Base-by-base conservation (phyloP, 2,797 vertebrate genomes). In the Sebastolobus alascanus region DNA sequence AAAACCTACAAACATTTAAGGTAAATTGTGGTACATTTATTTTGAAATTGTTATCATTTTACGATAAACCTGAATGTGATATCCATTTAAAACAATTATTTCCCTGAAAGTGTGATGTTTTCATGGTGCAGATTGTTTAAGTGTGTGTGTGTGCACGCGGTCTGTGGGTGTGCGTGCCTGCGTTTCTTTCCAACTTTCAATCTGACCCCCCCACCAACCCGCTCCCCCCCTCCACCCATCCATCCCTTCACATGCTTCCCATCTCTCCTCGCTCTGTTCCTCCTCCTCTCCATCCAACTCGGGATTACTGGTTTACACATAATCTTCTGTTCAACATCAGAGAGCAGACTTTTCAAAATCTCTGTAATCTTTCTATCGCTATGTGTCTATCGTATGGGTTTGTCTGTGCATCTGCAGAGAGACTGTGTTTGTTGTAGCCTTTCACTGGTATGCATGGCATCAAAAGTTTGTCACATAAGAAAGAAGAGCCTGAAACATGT, bases 271-370 rank as follows among this genome's bases (percentile, higher is more conserved):
- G 35, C 73, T 87, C 84, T 38, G 10, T 84, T 86, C 73, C 80
- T 87, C 78, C 77, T 75, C 61, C 79, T 73, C 69, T 86, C 84
- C 87, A 79, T 95, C 94, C 93, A 93, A 92, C 82, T 94, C 82
- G 59, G 94, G 95, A 96, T 96, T 95, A 96, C 88, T 82, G 90
- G 80, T 90, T 93, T 92, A 90, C 87, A 85, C 89, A 90, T 95
- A 96, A 95, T 96, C 94, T 94, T 94, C 91, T 94, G 91, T 94
- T 92, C 90, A 88, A 93, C 93, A 95, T 94, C 86, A 80, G 85
- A 92, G 88, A 89, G 92, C 93, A 94, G 94, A 95, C 93, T 93
- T 94, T 91, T 86, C 83, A 91, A 95, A 95, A 94, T 93, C 93
- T 92, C 93, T 90, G 87, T 94, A 94, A 94, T 95, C 93, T 94